These are phyloP conservation scores for Adelphocoris suturalis DNA, from an alignment of 2,888 invertebrate species.

Conservation along the genomic window DNA sequence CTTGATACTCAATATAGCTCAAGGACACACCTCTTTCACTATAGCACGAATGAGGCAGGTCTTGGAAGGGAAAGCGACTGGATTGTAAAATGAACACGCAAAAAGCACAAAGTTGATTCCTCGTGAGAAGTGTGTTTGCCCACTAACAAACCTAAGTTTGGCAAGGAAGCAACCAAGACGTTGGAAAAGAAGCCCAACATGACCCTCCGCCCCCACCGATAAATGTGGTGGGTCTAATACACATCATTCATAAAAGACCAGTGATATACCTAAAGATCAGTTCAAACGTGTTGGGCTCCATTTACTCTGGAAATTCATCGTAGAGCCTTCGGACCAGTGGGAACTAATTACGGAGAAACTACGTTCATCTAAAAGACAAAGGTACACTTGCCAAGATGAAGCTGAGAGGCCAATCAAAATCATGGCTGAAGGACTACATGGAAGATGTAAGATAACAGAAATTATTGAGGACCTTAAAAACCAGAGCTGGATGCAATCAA, in stretches of 20 bases:
- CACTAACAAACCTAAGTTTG: too few species aligned
- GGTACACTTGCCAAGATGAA: constrained; percentile 15
- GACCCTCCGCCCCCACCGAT: not conserved
- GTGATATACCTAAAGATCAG: not conserved
- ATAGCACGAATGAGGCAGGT: too few species aligned
- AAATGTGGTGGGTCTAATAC: not conserved
- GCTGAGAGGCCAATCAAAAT: constrained; percentile 22
- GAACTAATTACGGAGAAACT: not conserved
- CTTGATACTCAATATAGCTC: too few species aligned
- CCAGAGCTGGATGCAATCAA: not conserved
- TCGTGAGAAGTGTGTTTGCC: too few species aligned
- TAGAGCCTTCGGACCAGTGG: not conserved
- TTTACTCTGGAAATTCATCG: constrained; percentile 1
- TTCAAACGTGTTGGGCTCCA: not conserved
- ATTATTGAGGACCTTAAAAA: not conserved
- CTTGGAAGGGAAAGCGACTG: too few species aligned
- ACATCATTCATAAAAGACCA: not conserved
- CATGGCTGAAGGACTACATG: not conserved
- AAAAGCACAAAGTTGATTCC: too few species aligned
- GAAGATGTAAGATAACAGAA: not conserved
- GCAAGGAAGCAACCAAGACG: too few species aligned
- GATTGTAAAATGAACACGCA: too few species aligned
- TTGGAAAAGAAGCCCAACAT: too few species aligned
- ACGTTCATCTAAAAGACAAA: not conserved
- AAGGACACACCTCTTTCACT: too few species aligned